Evolutionary conservation across 30 jellyfish, hydroid and myxozoan genomes (phyloP), one percentile per base, ranked within the genome.

Genomic region (Mastigias papua): DNA sequence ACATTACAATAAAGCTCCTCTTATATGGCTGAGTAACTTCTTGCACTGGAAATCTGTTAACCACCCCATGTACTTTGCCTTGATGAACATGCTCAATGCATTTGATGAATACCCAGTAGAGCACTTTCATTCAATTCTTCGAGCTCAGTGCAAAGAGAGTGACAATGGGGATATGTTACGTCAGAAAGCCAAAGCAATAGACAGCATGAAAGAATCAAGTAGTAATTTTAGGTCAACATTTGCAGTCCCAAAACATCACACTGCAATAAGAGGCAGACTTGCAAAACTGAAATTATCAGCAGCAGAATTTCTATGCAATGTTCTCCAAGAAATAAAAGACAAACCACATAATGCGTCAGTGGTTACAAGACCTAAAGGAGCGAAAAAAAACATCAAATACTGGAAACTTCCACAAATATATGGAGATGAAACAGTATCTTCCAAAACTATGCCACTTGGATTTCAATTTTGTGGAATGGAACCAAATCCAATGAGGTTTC

Each of bases 371-470:
- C 76, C 82, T 8, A 54, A 50, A 74, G 16, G 69, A 10, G 27
- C 19, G 51, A 57, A 37, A 30, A 74, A 74, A 28, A 42, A 42
- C 23, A 74, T 46, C 73, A 48, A 37, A 46, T 74, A 46, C 22
- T 74, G 51, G 86, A 74, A 74, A 28, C 72, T 74, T 72, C 86
- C 86, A 8, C 73, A 48, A 3, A n/a, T 74, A 9, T 74, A 74
- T 74, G 86, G 86, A 48, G 73, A 74, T 22, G 48, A 48, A 37
- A 74, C 37, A n/a, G 73, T 74, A 37, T 2, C 54, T n/a, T 46
- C 73, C n/a, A 74, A 74, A 30, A 31, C 48, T 23, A 26, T 74
- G 37, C 86, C 86, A 10, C 42, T 51, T 21, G 73, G 42, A n/a
- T 54, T 76, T 54, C 73, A 46, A 75, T 76, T 48, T 26, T 21